Evolutionary conservation across 2,797 vertebrate species (phyloP), one percentile per base, ranked within the genome.

Genomic region (Avahi laniger): DNA sequence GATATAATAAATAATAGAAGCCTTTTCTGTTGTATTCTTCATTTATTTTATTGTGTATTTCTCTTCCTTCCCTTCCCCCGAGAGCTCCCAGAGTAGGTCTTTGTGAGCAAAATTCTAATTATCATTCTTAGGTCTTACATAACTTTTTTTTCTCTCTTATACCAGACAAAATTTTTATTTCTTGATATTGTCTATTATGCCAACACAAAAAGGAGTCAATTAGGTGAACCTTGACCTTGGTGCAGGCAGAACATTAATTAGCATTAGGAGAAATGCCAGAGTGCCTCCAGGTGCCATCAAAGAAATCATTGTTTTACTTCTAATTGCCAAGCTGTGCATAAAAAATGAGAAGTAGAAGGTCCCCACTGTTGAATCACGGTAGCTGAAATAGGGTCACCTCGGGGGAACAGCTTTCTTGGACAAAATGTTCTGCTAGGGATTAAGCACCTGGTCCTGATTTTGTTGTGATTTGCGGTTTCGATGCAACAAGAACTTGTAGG

Each of bases 1-100:
- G 86, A 93, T 70, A 43, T 54, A 90, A 97, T 54, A 80, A 96
- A 94, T 98, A 85, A 67, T 7, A 38, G 41, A 97, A 96, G 89
- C 63, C 82, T 95, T 97, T 96, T 96, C 89, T 88, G 82, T 7
- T 96, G 79, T 86, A 82, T 95, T 97, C 97, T 95, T 9, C 70
- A 0, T 89, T 93, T 89, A 63, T 92, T 88, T 94, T 86, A 94
- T 69, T 90, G 57, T 67, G 93, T 93, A 91, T 81, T 93, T 86
- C 35, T 93, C 48, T 95, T 93, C 89, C 57, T 63, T 69, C 67
- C 72, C 65, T n/a, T 70, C 48, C 65, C 84, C 79, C 30, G 84
- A 80, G 87, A 79, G 91, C 18, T 38, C 48, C 88, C 4, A 72
- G 80, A 67, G 52, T 50, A 94, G 0, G 24, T 46, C 83, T 94